A percentile compares a stretch with the other conserved stretches of the same genome.
Conservation (phyloP, 2,797 vertebrate genomes). For the Pangasius mekongensis region DNA sequence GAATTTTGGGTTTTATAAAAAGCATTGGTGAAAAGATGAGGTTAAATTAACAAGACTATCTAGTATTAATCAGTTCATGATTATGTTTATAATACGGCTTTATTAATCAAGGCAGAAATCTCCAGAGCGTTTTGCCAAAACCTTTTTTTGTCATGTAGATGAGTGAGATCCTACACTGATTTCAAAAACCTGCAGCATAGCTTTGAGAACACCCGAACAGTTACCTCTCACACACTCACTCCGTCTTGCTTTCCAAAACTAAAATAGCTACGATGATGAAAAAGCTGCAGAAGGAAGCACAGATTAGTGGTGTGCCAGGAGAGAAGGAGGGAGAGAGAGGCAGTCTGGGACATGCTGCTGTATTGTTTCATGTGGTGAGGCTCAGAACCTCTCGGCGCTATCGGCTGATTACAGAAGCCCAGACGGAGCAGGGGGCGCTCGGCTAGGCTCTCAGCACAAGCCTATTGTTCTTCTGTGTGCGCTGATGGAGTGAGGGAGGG, state of each 20-base stretch:
- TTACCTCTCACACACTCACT: slow-evolving; percentile 18
- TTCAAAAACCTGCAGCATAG: slow-evolving; percentile 38
- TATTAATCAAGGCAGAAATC: slow-evolving; percentile 35
- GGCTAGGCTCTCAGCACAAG: slow-evolving; percentile 48
- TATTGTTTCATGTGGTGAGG: slow-evolving; percentile 68
- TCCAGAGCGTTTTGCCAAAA: not conserved
- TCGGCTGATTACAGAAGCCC: slow-evolving; percentile 76
- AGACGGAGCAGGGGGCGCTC: slow-evolving; percentile 26
- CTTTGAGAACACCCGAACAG: slow-evolving; percentile 34
- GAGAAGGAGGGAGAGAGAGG: slow-evolving; percentile 64
- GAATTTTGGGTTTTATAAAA: slow-evolving; percentile 37
- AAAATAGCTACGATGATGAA: slow-evolving; percentile 41
- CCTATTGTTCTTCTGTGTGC: slow-evolving; percentile 49
- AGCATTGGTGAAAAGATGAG: slow-evolving; percentile 33
- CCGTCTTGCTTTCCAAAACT: slow-evolving; percentile 34
- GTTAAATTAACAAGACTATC: slow-evolving; percentile 35
- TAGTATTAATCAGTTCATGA: slow-evolving; percentile 35
- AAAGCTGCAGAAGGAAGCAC: slow-evolving; percentile 46
- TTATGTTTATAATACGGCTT: slow-evolving; percentile 31
- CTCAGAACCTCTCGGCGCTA: slow-evolving; percentile 63
- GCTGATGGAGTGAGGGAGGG: slow-evolving; percentile 29
- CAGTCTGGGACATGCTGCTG: slow-evolving; percentile 67
- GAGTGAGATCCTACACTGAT: slow-evolving; percentile 46
- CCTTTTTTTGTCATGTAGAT: slow-evolving; percentile 47
- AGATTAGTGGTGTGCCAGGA: slow-evolving; percentile 46